Percentiles rank a stretch among this genome's conserved stretches.
These are phyloP conservation scores for Bolinopsis microptera DNA, from an alignment of 37 sponge, comb jelly and placozoan species.

Conservation along the genomic window DNA sequence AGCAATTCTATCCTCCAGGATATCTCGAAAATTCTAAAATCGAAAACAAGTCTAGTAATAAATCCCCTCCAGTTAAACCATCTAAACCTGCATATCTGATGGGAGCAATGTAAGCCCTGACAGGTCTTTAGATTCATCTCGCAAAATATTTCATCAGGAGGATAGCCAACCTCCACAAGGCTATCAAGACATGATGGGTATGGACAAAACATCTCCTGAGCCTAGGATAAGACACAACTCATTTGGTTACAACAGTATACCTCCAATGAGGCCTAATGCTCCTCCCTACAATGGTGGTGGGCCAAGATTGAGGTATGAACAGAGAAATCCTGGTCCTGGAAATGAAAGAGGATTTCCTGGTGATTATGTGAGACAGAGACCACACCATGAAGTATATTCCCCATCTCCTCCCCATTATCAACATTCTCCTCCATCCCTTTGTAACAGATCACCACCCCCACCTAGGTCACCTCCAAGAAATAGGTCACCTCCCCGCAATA, in stretches of 20 bases:
- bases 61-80: not conserved
- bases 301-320: not conserved
- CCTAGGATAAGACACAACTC: not conserved
- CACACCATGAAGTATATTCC: not conserved
- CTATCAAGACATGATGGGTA: not conserved
- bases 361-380: not conserved
- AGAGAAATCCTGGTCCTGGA: not conserved
- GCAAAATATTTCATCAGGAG: not conserved
- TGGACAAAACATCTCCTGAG: not conserved
- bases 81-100: slow-evolving; percentile 14
- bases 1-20: slow-evolving; percentile 38
- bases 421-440: not conserved
- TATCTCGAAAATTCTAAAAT: not conserved
- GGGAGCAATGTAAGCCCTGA: not conserved
- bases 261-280: not conserved
- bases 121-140: not conserved
- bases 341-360: not conserved
- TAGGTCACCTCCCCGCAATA: not conserved
- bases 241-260: not conserved
- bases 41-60: not conserved
- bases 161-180: not conserved
- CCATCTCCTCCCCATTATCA: slow-evolving; percentile 5
- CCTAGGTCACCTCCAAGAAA: not conserved
- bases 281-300: not conserved
- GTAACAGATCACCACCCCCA: not conserved